Base-by-base conservation (phyloP, 2,113 vertebrate genomes). In the Malurus melanocephalus region DNA sequence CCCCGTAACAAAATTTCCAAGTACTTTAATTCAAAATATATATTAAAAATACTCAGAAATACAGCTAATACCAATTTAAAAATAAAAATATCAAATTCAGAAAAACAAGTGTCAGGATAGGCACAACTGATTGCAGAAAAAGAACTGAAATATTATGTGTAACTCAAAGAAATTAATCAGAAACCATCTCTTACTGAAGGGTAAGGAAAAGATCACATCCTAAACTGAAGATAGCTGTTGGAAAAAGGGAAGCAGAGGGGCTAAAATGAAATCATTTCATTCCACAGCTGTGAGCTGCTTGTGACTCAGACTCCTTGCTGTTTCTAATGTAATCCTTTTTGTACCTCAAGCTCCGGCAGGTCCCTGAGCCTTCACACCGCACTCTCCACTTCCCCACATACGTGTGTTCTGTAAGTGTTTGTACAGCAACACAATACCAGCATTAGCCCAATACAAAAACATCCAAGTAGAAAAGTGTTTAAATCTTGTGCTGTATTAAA, bases 371-470 rank as follows among this genome's bases (percentile, higher is more conserved):
- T 89, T 88, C 83, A 88, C 40, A 68, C 4, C 56, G 67, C 13
- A 10, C 73, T 84, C 84, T 76, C 35, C 45, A 52, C 72, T 80
- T 84, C 73, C 73, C 55, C 42, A 43, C 11, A 3, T 21, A 84
- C 1, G 6, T 67, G 21, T 10, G 67, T 56, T 57, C 92, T 64
- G 9, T 40, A 59, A 80, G 38, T 87, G 67, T 93, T 95, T 96
- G 81, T 33, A 93, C 52, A 94, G 94, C 94, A 96, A 95, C 89
- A 88, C 91, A 95, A 96, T 57, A 93, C 85, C 74, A 85, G 77
- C 72, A 94, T 93, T 95, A 94, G 74, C 40, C 92, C 78, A 78
- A 92, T 78, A 65, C 15, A 84, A 89, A 94, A 91, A 91, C 65
- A 93, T 62, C 57, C 69, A 91, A 88, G 84, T 3, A 75, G 46